These are phyloP conservation scores for Sturmia bella DNA, from an alignment of 2,888 invertebrate genomes.

Conservation along the genomic window DNA sequence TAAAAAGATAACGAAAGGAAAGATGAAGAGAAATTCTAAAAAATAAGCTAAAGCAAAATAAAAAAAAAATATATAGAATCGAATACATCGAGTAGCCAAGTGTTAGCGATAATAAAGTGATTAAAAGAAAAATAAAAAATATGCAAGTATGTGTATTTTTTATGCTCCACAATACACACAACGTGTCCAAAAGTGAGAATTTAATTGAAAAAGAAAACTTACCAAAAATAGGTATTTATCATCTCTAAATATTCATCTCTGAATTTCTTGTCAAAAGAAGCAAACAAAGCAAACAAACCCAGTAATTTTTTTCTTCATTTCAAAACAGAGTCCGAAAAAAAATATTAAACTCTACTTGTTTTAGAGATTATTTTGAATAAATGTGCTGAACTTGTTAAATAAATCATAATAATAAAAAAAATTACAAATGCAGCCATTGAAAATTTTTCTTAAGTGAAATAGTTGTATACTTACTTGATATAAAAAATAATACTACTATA, in stretches of 20 bases:
- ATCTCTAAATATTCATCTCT: neutral
- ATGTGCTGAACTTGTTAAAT: too few species aligned
- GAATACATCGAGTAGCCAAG: slow-evolving; percentile 36
- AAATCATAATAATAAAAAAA: too few species aligned
- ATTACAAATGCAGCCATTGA: too few species aligned
- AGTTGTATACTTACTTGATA: too few species aligned
- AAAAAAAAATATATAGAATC: slow-evolving; percentile 31
- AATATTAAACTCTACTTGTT: too few species aligned
- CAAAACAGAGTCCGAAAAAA: slow-evolving; percentile 7
- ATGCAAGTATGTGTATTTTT: neutral
- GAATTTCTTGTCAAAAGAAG: neutral
- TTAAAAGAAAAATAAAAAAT: slow-evolving; percentile 10
- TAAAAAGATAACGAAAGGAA: slow-evolving; percentile 36
- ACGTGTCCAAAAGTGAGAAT: slow-evolving; percentile 45
- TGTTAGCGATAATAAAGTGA: slow-evolving; percentile 48
- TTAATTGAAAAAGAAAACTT: slow-evolving; percentile 20
- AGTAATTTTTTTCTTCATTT: too few species aligned
- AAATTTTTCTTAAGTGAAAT: too few species aligned
- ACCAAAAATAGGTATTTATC: slow-evolving; percentile 3
- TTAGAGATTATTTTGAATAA: too few species aligned
- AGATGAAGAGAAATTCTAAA: slow-evolving; percentile 19
- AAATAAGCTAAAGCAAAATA: slow-evolving; percentile 25
- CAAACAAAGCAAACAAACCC: neutral
- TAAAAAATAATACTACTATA: too few species aligned
- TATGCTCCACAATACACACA: slow-evolving; percentile 23